Percentiles rank a stretch among this genome's conserved stretches.
Evolutionary conservation across 2,888 invertebrate genomes (phyloP).

Genomic region (Pristionchus mayeri): DNA sequence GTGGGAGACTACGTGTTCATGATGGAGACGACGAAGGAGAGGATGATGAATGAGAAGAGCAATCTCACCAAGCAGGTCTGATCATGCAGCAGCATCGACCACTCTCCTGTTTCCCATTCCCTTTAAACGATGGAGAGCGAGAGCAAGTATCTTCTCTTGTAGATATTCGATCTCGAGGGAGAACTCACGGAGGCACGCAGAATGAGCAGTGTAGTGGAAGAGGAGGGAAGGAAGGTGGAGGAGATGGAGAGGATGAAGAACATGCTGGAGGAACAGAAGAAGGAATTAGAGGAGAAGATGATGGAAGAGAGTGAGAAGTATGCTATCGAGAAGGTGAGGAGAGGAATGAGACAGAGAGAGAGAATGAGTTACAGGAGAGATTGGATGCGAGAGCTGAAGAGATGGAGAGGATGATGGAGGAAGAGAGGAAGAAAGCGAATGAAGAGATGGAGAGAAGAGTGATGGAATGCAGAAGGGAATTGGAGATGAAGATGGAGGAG

Average conservation of each 20-base stretch:
- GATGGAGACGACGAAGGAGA: background rate
- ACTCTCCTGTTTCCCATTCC: too few species aligned
- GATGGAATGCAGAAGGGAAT: background rate
- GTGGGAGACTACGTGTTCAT: background rate
- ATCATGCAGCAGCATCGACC: too few species aligned
- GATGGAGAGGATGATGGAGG: background rate
- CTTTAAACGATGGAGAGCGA: background rate
- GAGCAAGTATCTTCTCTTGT: background rate
- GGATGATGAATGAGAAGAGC: background rate
- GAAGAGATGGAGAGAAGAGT: slow-evolving; percentile 1
- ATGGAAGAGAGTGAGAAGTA: background rate
- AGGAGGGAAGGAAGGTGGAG: background rate
- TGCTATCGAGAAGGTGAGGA: background rate
- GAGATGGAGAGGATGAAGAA: background rate
- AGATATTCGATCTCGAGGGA: background rate
- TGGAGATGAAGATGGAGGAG: background rate
- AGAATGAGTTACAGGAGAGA: background rate
- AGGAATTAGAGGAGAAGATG: background rate
- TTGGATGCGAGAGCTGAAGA: background rate
- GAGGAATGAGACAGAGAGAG: background rate
- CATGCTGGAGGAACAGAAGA: background rate
- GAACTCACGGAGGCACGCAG: background rate
- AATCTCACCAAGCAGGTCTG: background rate
- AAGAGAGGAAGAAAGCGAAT: background rate
- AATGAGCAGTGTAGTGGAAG: slow-evolving; percentile 2